A percentile compares a stretch with the other conserved stretches of the same genome.
phyloP scores from a whole-genome alignment of 2,797 vertebrate genomes.

The Sebastes diploproa region DNA sequence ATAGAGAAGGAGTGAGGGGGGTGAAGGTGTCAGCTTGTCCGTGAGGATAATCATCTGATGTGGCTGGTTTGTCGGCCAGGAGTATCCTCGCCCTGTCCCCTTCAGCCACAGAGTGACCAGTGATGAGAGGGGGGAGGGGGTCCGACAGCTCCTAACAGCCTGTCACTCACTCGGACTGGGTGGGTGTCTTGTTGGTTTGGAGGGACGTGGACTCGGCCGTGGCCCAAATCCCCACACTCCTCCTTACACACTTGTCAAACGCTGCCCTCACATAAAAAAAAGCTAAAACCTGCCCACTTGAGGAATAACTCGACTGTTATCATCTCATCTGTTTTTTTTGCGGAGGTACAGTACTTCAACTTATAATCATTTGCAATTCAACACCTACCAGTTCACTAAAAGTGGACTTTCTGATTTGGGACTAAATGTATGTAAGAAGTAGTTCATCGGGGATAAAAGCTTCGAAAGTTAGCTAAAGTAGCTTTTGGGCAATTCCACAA shows the following conservation, averaged over 20 bases:
- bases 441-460: slow-evolving; percentile 59
- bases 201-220: slow-evolving; percentile 27
- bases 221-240: slow-evolving; percentile 23
- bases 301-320: background rate
- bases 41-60: slow-evolving; percentile 59
- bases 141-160: slow-evolving; percentile 67
- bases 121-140: slow-evolving; percentile 24
- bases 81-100: slow-evolving; percentile 62
- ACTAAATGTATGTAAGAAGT: slow-evolving; percentile 42
- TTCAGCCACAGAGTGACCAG: slow-evolving; percentile 57
- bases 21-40: slow-evolving; percentile 51
- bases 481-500: slow-evolving; percentile 66
- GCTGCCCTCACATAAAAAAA: background rate
- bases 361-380: background rate
- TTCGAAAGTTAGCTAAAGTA: slow-evolving; percentile 63
- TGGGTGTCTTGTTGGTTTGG: slow-evolving; percentile 35
- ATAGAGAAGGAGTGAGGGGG: background rate
- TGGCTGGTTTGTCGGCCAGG: slow-evolving; percentile 52
- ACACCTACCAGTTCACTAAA: slow-evolving; percentile 4
- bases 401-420: slow-evolving; percentile 33
- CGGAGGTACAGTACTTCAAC: background rate
- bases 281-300: background rate
- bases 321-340: background rate
- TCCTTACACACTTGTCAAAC: background rate
- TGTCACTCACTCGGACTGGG: slow-evolving; percentile 58